Conservation (phyloP, 2,797 vertebrate genomes). For the Spinibarbus caldwelli region DNA sequence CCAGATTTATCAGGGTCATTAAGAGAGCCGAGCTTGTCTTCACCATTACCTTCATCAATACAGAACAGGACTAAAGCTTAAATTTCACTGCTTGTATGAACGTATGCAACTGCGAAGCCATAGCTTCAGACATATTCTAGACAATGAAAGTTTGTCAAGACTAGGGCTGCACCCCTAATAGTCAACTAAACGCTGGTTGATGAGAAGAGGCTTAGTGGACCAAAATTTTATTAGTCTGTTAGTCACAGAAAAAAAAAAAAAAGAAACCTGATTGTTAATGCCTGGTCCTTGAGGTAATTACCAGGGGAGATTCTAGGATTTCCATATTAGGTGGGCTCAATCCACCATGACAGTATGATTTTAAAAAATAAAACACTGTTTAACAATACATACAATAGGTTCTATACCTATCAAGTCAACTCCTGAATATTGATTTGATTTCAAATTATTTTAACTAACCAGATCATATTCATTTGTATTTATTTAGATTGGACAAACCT, state of each 20-base stretch:
- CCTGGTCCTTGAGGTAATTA: background rate
- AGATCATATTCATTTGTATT: no score
- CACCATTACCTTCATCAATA: slow-evolving; percentile 68
- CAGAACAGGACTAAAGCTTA: slow-evolving; percentile 72
- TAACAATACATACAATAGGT: no score
- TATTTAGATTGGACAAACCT: no score
- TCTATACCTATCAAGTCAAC: no score
- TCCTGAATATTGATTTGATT: no score
- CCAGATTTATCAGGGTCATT: slow-evolving; percentile 65
- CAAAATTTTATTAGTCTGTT: background rate
- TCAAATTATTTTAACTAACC: no score
- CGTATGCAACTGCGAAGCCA: background rate
- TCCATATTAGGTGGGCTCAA: no score
- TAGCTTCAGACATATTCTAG: slow-evolving; percentile 1
- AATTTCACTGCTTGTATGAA: background rate
- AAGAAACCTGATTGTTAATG: background rate
- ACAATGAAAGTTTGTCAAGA: background rate
- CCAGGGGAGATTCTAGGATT: no score
- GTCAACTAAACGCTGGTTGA: no score
- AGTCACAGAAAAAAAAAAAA: background rate
- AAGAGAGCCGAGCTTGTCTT: slow-evolving; percentile 61
- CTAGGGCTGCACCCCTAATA: background rate
- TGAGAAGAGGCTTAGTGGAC: background rate
- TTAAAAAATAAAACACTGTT: no score
- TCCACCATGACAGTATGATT: no score